Conservation (phyloP, 2,888 invertebrate genomes). For the Bibio marci region DNA sequence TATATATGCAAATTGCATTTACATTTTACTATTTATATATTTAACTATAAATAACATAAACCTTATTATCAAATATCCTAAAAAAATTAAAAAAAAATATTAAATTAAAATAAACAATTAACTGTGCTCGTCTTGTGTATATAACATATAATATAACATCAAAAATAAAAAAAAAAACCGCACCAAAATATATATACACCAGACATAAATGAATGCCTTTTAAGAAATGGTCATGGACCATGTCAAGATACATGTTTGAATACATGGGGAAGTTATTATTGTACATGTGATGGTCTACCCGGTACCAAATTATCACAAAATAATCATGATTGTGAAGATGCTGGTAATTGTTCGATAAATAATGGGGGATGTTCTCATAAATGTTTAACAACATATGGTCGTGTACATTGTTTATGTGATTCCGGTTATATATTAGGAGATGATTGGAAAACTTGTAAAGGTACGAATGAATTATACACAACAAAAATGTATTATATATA, state of each 20-base stretch:
- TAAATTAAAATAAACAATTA: too few relatives aligned
- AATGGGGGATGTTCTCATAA: conserved; percentile 34
- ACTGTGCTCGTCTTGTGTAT: too few relatives aligned
- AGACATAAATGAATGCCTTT: conserved; percentile 43
- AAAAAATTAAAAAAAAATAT: too few relatives aligned
- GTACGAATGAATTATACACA: conserved; percentile 12
- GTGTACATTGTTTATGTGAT: conserved; percentile 35
- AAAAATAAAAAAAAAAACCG: too few relatives aligned
- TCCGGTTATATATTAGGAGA: conserved; percentile 22
- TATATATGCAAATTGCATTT: too few relatives aligned
- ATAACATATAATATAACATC: too few relatives aligned
- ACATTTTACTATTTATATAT: too few relatives aligned
- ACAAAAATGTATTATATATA: too few relatives aligned
- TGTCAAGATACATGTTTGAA: conserved; percentile 45
- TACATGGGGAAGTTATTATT: conserved; percentile 37
- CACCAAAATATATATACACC: too few relatives aligned
- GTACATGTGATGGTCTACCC: conserved; percentile 37
- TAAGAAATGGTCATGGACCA: conserved; percentile 42
- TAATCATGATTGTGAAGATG: conserved; percentile 35
- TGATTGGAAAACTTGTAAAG: conserved; percentile 30
- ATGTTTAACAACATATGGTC: conserved; percentile 29
- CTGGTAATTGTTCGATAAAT: conserved; percentile 27
- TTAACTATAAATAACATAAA: too few relatives aligned
- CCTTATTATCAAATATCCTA: too few relatives aligned
- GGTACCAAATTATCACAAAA: conserved; percentile 38